Conservation (phyloP, 2,888 invertebrate genomes). For the Diaphora mendica region DNA sequence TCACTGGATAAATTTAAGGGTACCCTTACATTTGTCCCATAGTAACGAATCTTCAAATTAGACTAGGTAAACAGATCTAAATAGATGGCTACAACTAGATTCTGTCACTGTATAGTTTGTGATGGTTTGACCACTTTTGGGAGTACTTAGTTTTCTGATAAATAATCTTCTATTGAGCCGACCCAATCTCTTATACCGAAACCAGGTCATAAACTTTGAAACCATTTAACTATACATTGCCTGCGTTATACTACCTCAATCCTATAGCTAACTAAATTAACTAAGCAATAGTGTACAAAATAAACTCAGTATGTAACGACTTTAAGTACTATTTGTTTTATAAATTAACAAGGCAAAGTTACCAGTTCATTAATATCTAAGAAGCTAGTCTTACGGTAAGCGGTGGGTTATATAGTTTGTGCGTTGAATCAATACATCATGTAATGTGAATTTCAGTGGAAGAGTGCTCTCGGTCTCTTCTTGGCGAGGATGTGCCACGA, state of each 20-base stretch:
- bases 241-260: neutral
- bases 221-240: neutral
- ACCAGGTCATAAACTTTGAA: neutral
- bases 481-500: constrained; percentile 80
- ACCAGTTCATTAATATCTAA: constrained; percentile 23
- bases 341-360: constrained; percentile 8
- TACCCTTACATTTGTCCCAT: neutral
- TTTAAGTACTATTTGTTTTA: neutral
- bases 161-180: neutral
- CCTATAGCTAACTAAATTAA: neutral
- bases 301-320: neutral
- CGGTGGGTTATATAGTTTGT: constrained; percentile 72
- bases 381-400: constrained; percentile 67
- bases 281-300: neutral
- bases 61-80: neutral
- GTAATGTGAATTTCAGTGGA: constrained; percentile 61
- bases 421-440: constrained; percentile 45
- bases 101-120: neutral
- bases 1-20: neutral
- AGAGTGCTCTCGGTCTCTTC: constrained; percentile 78
- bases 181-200: neutral
- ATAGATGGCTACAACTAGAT: neutral
- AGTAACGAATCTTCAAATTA: neutral
- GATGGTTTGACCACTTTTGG: neutral
- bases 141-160: neutral